Conservation (phyloP, 2,113 vertebrate genomes). For the Nannospalax galili region DNA sequence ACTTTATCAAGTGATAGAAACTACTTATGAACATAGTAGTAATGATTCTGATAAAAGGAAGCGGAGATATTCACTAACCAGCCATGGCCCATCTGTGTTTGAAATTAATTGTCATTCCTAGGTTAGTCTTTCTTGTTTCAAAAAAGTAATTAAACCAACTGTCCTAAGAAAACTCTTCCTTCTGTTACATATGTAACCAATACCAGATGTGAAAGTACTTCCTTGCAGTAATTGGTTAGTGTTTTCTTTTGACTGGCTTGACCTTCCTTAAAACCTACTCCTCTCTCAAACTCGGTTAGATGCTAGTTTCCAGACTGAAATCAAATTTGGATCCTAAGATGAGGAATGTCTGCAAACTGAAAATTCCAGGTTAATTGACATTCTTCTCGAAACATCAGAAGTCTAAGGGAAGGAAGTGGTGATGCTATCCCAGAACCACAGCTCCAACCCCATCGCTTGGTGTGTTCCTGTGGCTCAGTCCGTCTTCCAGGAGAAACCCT, state of each 20-base stretch:
- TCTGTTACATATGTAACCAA: constrained; percentile 60
- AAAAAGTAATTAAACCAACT: constrained; percentile 65
- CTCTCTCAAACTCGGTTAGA: constrained; percentile 63
- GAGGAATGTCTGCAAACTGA: constrained; percentile 55
- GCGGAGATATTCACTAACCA: background rate
- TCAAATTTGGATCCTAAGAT: constrained; percentile 58
- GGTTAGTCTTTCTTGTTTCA: constrained; percentile 51
- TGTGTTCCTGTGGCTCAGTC: constrained; percentile 77
- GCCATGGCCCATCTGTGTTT: constrained; percentile 22
- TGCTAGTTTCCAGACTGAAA: constrained; percentile 66
- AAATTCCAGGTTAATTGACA: constrained; percentile 56
- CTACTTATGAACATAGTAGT: background rate
- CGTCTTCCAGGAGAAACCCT: constrained; percentile 75
- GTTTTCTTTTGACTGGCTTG: constrained; percentile 61
- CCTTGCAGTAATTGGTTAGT: constrained; percentile 55
- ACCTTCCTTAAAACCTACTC: constrained; percentile 57
- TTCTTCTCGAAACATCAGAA: constrained; percentile 60
- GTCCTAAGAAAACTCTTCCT: constrained; percentile 72
- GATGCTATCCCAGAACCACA: constrained; percentile 55
- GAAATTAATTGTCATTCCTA: constrained; percentile 44
- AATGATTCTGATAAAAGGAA: constrained; percentile 7
- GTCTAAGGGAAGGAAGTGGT: constrained; percentile 52
- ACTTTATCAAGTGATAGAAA: background rate
- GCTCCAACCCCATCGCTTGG: constrained; percentile 28
- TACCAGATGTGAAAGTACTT: constrained; percentile 74